Percentiles rank a stretch among this genome's conserved stretches.
Evolutionary conservation across 2,113 vertebrate genomes (phyloP).

Genomic region (Aix galericulata): DNA sequence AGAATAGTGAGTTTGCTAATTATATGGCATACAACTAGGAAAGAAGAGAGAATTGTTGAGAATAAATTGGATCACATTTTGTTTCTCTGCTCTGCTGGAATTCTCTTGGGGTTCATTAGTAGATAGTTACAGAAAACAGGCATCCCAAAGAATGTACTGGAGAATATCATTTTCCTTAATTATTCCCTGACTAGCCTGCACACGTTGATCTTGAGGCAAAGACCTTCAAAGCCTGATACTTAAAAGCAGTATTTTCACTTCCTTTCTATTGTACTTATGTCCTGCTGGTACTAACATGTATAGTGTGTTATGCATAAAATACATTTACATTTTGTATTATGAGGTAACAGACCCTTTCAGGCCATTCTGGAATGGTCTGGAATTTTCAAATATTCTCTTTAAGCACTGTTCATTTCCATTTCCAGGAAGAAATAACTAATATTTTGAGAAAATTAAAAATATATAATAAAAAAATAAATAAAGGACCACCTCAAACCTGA

Average conservation of each 20-base stretch:
- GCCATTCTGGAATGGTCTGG: not conserved
- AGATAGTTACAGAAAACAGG: constrained; percentile 52
- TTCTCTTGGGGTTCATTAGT: constrained; percentile 61
- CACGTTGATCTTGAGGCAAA: constrained; percentile 9
- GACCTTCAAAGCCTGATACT: constrained; percentile 16
- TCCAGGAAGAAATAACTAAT: not conserved
- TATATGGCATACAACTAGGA: constrained; percentile 17
- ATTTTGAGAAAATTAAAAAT: not conserved
- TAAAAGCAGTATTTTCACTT: not conserved
- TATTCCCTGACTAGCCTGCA: constrained; percentile 54
- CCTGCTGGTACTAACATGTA: not conserved
- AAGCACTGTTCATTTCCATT: not conserved
- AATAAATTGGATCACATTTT: constrained; percentile 57
- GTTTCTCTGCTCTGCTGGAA: constrained; percentile 52
- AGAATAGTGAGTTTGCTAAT: constrained; percentile 20
- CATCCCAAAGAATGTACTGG: constrained; percentile 24
- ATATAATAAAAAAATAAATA: not conserved
- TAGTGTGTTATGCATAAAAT: not conserved
- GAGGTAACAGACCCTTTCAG: not conserved
- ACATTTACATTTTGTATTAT: not conserved
- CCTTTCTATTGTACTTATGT: not conserved
- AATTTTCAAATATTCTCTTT: not conserved
- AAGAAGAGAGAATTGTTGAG: constrained; percentile 36
- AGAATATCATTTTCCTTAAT: constrained; percentile 58
- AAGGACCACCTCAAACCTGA: not conserved